phyloP scores from a whole-genome alignment of 2,113 vertebrate genomes.

The Circaetus gallicus region DNA sequence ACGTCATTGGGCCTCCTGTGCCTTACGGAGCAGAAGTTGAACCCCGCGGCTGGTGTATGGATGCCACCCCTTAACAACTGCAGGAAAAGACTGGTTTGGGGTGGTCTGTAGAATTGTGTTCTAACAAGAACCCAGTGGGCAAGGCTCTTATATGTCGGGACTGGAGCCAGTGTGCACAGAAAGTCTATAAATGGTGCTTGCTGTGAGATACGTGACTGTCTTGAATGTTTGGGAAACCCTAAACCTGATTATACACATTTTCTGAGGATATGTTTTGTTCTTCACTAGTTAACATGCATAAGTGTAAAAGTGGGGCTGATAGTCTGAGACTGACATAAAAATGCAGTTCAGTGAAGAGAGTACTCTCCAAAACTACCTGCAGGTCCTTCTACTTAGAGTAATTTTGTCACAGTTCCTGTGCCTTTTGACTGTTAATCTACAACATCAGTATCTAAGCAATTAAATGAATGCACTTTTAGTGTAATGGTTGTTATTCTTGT shows the following conservation, averaged over 20 bases:
- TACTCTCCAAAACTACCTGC: not conserved
- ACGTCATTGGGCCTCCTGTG: not conserved
- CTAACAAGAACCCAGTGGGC: not conserved
- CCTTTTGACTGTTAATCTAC: not conserved
- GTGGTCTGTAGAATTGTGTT: not conserved
- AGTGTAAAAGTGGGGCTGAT: not conserved
- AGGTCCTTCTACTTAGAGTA: not conserved
- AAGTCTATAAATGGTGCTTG: not conserved
- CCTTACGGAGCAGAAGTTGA: not conserved
- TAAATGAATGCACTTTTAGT: not conserved
- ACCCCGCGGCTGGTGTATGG: not conserved
- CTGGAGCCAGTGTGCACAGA: not conserved
- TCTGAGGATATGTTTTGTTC: not conserved
- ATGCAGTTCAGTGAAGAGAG: not conserved
- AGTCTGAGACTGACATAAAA: not conserved
- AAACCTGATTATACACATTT: accelerated
- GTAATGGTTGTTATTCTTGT: not conserved
- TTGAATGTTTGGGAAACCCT: not conserved
- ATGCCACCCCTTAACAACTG: not conserved
- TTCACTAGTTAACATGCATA: not conserved
- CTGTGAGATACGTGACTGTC: not conserved
- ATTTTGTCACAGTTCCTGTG: not conserved
- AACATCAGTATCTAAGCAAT: not conserved
- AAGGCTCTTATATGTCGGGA: accelerated
- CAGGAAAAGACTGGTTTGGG: not conserved